A percentile compares a stretch with the other conserved stretches of the same genome.
phyloP scores from a whole-genome alignment of 2,888 invertebrate species.

The Allophyes oxyacanthae region DNA sequence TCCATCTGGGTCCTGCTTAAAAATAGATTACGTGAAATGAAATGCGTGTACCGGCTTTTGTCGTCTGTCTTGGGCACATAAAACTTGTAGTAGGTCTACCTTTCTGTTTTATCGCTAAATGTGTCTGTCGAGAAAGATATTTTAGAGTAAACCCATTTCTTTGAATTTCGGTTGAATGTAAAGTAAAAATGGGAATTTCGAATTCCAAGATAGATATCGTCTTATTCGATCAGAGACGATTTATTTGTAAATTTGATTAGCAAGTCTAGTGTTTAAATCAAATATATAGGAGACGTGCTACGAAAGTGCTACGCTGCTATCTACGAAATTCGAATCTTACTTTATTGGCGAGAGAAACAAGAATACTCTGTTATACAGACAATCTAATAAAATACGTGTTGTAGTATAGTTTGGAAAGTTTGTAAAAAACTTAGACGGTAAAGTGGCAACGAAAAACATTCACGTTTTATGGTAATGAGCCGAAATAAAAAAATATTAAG shows the following conservation, averaged over 20 bases:
- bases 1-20: slow-evolving; percentile 17
- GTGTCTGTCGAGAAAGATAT: not conserved
- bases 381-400: no score
- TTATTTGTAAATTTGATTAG: slow-evolving; percentile 20
- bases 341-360: not conserved
- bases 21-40: slow-evolving; percentile 33
- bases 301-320: not conserved
- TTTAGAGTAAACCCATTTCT: not conserved
- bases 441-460: no score
- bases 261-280: slow-evolving; percentile 7
- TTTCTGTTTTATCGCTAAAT: slow-evolving; percentile 3
- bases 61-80: slow-evolving; percentile 21
- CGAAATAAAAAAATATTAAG: no score
- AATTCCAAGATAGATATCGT: slow-evolving; percentile 11
- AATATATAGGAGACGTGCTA: slow-evolving; percentile 7
- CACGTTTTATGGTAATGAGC: no score
- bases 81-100: slow-evolving; percentile 10
- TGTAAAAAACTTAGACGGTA: no score
- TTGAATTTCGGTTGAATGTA: slow-evolving; percentile 2
- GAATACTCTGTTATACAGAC: no score
- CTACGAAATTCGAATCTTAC: not conserved
- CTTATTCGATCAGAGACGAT: slow-evolving; percentile 1
- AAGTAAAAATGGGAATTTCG: slow-evolving; percentile 1
- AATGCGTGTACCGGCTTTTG: slow-evolving; percentile 10
- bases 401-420: no score